Percentiles rank a stretch among this genome's conserved stretches.
These are phyloP conservation scores for Aramus guarauna DNA, from an alignment of 2,113 vertebrate species.

Conservation along the genomic window DNA sequence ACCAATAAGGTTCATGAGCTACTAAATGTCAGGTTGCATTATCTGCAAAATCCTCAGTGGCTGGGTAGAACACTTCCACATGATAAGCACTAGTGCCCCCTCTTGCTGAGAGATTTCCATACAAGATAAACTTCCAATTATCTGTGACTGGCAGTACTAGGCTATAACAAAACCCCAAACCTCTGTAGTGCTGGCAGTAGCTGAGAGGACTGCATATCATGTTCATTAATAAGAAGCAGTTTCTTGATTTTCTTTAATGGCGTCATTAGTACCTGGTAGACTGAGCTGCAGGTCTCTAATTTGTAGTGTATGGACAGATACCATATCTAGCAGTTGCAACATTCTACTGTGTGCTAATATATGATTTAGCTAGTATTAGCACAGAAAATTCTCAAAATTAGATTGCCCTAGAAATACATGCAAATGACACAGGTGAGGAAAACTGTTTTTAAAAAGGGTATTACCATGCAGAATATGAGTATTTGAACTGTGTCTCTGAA, in stretches of 20 bases:
- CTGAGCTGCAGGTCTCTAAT: not conserved
- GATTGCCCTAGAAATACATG: not conserved
- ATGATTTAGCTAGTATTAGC: not conserved
- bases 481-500: not conserved
- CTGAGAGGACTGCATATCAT: not conserved
- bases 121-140: not conserved
- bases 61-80: not conserved
- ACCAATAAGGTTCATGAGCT: not conserved
- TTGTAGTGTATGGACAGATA: not conserved
- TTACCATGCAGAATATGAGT: not conserved
- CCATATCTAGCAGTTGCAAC: not conserved
- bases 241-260: not conserved
- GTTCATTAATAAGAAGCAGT: not conserved
- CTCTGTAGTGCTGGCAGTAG: not conserved
- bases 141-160: not conserved
- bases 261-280: not conserved
- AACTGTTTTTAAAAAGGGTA: not conserved
- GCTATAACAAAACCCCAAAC: not conserved
- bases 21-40: not conserved
- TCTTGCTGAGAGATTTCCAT: constrained; percentile 3
- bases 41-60: not conserved
- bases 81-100: constrained; percentile 5
- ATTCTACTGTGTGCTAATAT: not conserved
- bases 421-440: not conserved
- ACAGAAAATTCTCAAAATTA: not conserved